A percentile compares a stretch with the other conserved stretches of the same genome.
Evolutionary conservation across 2,797 vertebrate genomes (phyloP).

Genomic region (Buceros bicornis): DNA sequence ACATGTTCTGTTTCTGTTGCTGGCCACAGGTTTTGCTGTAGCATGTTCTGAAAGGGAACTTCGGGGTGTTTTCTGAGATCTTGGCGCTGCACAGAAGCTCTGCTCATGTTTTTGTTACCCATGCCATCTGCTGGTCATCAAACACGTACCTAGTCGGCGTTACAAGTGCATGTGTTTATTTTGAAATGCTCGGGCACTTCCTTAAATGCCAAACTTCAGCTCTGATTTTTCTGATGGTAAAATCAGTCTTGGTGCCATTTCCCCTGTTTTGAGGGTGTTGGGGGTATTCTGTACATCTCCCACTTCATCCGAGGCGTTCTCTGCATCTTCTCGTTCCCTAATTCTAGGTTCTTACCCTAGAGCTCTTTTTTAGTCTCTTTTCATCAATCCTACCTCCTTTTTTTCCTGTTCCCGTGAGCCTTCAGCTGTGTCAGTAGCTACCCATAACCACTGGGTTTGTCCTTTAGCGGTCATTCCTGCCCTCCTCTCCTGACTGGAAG

Average conservation of each 20-base stretch:
- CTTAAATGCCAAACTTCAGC: not conserved
- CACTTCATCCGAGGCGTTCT: not conserved
- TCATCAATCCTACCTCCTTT: not conserved
- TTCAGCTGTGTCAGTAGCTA: not conserved
- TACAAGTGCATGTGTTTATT: fast-evolving
- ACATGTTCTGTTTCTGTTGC: not conserved
- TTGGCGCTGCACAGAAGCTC: too few species aligned
- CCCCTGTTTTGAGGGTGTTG: not conserved
- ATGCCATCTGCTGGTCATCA: slow-evolving; percentile 30
- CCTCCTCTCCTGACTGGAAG: not conserved
- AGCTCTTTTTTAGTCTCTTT: not conserved
- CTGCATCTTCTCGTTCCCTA: not conserved
- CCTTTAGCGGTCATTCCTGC: not conserved
- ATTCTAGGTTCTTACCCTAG: not conserved
- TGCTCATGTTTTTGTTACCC: not conserved
- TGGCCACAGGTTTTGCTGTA: not conserved
- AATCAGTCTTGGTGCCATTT: not conserved
- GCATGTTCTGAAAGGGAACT: not conserved
- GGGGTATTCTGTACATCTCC: not conserved
- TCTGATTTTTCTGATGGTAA: not conserved
- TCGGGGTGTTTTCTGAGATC: too few species aligned
- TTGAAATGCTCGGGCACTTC: not conserved
- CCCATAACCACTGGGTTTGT: not conserved
- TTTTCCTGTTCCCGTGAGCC: not conserved
- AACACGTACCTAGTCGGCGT: not conserved